These are phyloP conservation scores for Caenorhabditis sinica DNA, from an alignment of 2,888 invertebrate genomes.

Conservation along the genomic window DNA sequence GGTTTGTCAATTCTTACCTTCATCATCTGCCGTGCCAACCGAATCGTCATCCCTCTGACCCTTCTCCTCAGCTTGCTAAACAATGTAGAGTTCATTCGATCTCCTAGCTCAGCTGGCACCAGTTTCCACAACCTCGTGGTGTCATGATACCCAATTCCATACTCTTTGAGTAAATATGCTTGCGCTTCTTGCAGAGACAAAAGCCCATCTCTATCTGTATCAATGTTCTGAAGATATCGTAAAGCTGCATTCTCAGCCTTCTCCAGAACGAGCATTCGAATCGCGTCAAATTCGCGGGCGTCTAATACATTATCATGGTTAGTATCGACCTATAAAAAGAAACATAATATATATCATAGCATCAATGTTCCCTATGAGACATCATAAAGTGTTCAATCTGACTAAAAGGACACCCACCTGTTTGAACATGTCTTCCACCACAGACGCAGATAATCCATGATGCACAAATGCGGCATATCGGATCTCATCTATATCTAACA, in stretches of 20 bases:
- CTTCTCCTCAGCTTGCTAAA: conserved; percentile 80
- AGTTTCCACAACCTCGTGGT: conserved; percentile 81
- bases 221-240: conserved; percentile 80
- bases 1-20: conserved; percentile 77
- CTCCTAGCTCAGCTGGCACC: conserved; percentile 76
- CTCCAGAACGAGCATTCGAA: conserved; percentile 80
- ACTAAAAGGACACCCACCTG: conserved; percentile 69
- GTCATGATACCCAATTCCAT: conserved; percentile 82
- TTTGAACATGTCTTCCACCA: conserved; percentile 81
- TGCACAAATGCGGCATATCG: conserved; percentile 83
- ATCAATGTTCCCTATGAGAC: neutral
- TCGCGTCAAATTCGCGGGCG: conserved; percentile 79
- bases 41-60: conserved; percentile 83
- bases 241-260: conserved; percentile 83
- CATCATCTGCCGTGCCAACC: conserved; percentile 82
- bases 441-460: conserved; percentile 82
- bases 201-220: conserved; percentile 78
- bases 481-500: conserved; percentile 79
- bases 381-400: conserved; percentile 1
- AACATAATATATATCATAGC: neutral
- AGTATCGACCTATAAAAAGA: conserved; percentile 65
- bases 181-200: conserved; percentile 81
- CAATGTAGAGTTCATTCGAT: conserved; percentile 77
- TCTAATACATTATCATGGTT: conserved; percentile 69
- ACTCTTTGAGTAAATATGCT: conserved; percentile 81